Percentiles rank a stretch among this genome's conserved stretches.
Conservation (phyloP, 2,113 vertebrate genomes). For the Daubentonia madagascariensis region DNA sequence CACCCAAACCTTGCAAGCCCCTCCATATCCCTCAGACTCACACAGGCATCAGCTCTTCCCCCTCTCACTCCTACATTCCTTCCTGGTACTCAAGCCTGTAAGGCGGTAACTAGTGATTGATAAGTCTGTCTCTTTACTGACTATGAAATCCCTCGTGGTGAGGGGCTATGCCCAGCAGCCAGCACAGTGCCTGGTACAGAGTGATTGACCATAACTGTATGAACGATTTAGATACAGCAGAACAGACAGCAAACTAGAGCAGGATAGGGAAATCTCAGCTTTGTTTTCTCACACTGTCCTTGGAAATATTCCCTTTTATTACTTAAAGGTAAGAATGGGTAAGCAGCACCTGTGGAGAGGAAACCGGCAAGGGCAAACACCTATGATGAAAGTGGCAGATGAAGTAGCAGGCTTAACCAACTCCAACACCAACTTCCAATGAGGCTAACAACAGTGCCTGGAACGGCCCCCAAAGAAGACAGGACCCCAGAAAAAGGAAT, state of each 20-base stretch:
- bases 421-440: neutral
- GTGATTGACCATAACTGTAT: no score
- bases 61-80: neutral
- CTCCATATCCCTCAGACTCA: neutral
- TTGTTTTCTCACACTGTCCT: neutral
- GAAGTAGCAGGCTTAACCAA: neutral
- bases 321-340: neutral
- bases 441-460: neutral
- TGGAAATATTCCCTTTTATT: neutral
- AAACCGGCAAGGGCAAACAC: neutral
- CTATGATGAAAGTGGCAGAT: neutral
- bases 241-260: neutral
- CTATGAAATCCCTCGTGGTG: neutral
- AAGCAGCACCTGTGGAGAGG: neutral
- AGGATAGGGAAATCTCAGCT: neutral
- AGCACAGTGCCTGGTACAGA: neutral
- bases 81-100: accelerated
- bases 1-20: neutral
- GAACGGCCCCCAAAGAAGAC: neutral
- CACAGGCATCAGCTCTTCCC: neutral
- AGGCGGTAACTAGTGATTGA: neutral
- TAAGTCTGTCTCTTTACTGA: neutral
- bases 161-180: neutral
- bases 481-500: neutral
- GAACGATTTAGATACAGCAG: neutral